A percentile compares a stretch with the other conserved stretches of the same genome.
Conservation (phyloP, 2,797 vertebrate genomes). For the Lepus oiostolus region DNA sequence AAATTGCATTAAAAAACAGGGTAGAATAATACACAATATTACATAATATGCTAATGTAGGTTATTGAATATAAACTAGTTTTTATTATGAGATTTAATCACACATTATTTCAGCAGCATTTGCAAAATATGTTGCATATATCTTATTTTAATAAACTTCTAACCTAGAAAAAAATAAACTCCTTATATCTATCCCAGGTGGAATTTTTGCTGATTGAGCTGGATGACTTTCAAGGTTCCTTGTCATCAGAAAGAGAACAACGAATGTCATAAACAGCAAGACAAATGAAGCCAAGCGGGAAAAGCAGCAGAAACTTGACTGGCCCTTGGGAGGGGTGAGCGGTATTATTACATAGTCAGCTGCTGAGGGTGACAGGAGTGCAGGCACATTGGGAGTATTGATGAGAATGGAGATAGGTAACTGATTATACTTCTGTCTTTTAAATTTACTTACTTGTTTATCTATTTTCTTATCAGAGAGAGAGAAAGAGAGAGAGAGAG, state of each 20-base stretch:
- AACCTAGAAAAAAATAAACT: slow-evolving; percentile 63
- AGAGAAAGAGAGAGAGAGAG: no score
- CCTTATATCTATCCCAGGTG: slow-evolving; percentile 28
- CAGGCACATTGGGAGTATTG: not conserved
- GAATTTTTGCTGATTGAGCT: slow-evolving; percentile 61
- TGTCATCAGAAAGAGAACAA: slow-evolving; percentile 70
- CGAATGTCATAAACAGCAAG: slow-evolving; percentile 76
- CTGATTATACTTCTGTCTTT: not conserved
- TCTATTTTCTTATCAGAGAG: no score
- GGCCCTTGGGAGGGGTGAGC: not conserved
- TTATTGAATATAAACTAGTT: slow-evolving; percentile 39
- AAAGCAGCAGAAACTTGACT: slow-evolving; percentile 44
- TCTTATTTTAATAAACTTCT: slow-evolving; percentile 62
- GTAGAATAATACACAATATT: not conserved
- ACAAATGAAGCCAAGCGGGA: slow-evolving; percentile 48
- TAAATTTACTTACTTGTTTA: no score
- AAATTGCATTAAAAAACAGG: slow-evolving; percentile 53
- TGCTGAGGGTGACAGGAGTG: not conserved
- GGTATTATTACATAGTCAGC: slow-evolving; percentile 30
- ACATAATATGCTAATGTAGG: not conserved
- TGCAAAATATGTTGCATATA: not conserved
- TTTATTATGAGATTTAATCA: slow-evolving; percentile 38
- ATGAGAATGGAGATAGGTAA: not conserved
- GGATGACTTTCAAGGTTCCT: slow-evolving; percentile 67
- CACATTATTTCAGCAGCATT: slow-evolving; percentile 44